Evolutionary conservation across 2,797 vertebrate species (phyloP).

Genomic region (Yasuhikotakia modesta): DNA sequence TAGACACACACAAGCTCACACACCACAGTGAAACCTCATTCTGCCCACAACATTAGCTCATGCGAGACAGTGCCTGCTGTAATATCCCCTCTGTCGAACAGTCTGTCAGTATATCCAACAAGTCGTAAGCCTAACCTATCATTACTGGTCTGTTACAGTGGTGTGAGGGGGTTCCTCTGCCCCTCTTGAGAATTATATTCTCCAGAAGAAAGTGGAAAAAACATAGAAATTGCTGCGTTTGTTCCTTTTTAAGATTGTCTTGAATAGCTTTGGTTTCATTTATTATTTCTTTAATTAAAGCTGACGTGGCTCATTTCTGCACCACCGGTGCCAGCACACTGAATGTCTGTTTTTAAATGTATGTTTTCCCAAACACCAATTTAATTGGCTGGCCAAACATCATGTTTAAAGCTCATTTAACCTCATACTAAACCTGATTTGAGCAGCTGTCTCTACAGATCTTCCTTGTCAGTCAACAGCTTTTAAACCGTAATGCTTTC

Average conservation of each 20-base stretch:
- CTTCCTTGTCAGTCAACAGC: slow-evolving; percentile 30
- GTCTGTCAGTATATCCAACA: slow-evolving; percentile 37
- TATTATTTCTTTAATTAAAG: not conserved
- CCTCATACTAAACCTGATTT: not conserved
- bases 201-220: not conserved
- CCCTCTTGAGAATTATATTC: not conserved
- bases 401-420: not conserved
- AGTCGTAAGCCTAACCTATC: slow-evolving; percentile 52
- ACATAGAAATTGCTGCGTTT: slow-evolving; percentile 4
- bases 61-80: slow-evolving; percentile 55
- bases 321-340: too few relatives aligned
- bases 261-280: not conserved
- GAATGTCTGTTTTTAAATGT: not conserved
- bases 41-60: slow-evolving; percentile 65
- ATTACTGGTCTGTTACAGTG: slow-evolving; percentile 58
- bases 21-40: slow-evolving; percentile 36
- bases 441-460: slow-evolving; percentile 26
- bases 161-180: slow-evolving; percentile 38
- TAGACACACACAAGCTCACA: slow-evolving; percentile 38
- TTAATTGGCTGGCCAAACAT: too few relatives aligned
- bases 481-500: slow-evolving; percentile 14
- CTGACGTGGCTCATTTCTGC: not conserved
- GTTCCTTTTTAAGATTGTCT: not conserved
- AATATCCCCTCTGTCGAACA: slow-evolving; percentile 50
- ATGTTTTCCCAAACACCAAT: not conserved